These are phyloP conservation scores for Buathra laborator DNA, from an alignment of 2,888 invertebrate species.

Conservation along the genomic window DNA sequence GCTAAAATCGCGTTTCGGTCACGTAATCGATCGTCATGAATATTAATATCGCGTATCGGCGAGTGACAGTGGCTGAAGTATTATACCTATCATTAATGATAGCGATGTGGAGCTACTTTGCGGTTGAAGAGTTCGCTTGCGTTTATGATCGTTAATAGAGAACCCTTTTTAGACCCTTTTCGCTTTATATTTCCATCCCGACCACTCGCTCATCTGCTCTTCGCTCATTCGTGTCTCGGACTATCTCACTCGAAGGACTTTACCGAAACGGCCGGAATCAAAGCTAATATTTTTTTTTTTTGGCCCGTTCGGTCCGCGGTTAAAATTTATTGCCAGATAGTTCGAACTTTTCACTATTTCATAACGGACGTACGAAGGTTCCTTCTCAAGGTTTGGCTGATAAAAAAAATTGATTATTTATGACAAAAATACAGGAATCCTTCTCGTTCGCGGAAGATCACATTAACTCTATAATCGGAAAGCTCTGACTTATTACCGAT, in stretches of 20 bases:
- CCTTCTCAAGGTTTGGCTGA: background rate
- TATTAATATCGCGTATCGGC: conserved; percentile 65
- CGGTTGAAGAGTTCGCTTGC: conserved; percentile 42
- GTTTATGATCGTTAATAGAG: conserved; percentile 9
- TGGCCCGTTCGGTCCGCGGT: background rate
- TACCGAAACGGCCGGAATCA: background rate
- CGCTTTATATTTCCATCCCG: conserved; percentile 5
- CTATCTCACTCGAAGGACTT: background rate
- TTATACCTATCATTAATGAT: background rate
- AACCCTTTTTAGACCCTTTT: conserved; percentile 29
- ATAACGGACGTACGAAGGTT: background rate
- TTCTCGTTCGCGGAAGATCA: background rate
- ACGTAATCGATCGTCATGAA: conserved; percentile 67
- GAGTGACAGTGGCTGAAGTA: conserved; percentile 4
- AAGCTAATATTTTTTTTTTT: background rate
- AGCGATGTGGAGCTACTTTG: conserved; percentile 20
- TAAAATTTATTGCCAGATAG: background rate
- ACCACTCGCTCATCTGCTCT: background rate
- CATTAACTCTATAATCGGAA: background rate
- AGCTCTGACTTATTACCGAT: conserved; percentile 5
- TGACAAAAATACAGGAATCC: background rate
- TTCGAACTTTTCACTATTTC: background rate
- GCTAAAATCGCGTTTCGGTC: conserved; percentile 58
- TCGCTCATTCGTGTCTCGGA: background rate
- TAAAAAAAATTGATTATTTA: background rate